Conservation (phyloP, 2,113 vertebrate genomes). For the Malurus alboscapulatus region DNA sequence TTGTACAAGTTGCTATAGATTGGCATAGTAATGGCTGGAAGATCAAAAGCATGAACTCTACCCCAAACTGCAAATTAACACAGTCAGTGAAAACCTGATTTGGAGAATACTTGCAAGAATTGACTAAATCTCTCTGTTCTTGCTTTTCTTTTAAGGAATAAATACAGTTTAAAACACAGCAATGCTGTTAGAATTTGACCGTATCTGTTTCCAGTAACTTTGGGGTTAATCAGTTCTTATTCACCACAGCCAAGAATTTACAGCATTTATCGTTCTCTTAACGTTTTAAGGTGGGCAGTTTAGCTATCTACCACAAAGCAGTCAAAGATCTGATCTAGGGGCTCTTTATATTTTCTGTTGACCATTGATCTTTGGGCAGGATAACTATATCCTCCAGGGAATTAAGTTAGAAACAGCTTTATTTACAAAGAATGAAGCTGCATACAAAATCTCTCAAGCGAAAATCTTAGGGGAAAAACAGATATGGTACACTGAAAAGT, state of each 20-base stretch:
- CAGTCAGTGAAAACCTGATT: not conserved
- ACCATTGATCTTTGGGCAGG: slow-evolving; percentile 65
- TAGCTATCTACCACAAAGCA: slow-evolving; percentile 70
- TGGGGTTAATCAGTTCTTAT: slow-evolving; percentile 47
- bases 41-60: not conserved
- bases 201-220: slow-evolving; percentile 12
- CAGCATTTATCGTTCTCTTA: slow-evolving; percentile 51
- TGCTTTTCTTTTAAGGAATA: not conserved
- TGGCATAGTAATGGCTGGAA: not conserved
- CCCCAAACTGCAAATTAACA: not conserved
- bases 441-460: slow-evolving; percentile 55
- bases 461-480: slow-evolving; percentile 39
- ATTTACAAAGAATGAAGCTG: slow-evolving; percentile 66
- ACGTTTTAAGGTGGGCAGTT: slow-evolving; percentile 60
- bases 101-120: not conserved
- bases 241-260: slow-evolving; percentile 42
- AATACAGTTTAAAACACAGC: not conserved
- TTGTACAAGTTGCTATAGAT: not conserved
- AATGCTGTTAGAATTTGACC: not conserved
- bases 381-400: slow-evolving; percentile 50
- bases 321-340: slow-evolving; percentile 64
- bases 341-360: slow-evolving; percentile 61
- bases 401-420: slow-evolving; percentile 67
- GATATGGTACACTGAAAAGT: not conserved
- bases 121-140: not conserved